phyloP scores from a whole-genome alignment of 1,140 invertebrate genomes.

The Atta colombica region DNA sequence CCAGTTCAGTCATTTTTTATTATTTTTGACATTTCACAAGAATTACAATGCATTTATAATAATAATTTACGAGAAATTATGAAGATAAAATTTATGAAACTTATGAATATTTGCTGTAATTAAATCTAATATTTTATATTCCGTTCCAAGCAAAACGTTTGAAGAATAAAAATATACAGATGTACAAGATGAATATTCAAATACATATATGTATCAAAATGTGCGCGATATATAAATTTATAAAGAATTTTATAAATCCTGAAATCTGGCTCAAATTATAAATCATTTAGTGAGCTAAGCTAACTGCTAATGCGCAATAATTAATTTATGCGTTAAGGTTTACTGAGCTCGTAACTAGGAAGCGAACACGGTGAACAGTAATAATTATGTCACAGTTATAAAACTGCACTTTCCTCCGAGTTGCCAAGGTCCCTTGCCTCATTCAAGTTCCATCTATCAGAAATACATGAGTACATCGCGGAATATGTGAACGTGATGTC shows the following conservation, averaged over 20 bases:
- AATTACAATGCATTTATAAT: not conserved
- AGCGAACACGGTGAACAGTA: constrained; percentile 6
- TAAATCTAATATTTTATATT: not conserved
- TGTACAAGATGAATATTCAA: not conserved
- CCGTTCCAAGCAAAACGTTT: not conserved
- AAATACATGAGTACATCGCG: constrained; percentile 53
- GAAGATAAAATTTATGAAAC: too few relatives aligned
- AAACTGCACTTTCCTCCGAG: constrained; percentile 80
- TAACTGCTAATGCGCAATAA: not conserved
- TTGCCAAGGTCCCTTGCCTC: constrained; percentile 82
- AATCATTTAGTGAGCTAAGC: not conserved
- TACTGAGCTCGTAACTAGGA: constrained; percentile 59
- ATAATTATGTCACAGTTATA: constrained; percentile 77
- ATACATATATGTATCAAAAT: not conserved
- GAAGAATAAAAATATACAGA: not conserved
- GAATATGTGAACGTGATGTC: constrained; percentile 70
- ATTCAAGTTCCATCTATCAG: constrained; percentile 69
- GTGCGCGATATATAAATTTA: not conserved
- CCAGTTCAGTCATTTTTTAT: too few relatives aligned
- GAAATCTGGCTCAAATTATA: not conserved
- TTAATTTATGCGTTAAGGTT: constrained; percentile 58
- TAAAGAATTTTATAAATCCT: not conserved
- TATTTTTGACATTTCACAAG: too few relatives aligned
- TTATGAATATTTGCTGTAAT: not conserved
- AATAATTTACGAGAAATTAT: not conserved